Conservation (phyloP, 2,113 vertebrate genomes). For the Rattus rattus region DNA sequence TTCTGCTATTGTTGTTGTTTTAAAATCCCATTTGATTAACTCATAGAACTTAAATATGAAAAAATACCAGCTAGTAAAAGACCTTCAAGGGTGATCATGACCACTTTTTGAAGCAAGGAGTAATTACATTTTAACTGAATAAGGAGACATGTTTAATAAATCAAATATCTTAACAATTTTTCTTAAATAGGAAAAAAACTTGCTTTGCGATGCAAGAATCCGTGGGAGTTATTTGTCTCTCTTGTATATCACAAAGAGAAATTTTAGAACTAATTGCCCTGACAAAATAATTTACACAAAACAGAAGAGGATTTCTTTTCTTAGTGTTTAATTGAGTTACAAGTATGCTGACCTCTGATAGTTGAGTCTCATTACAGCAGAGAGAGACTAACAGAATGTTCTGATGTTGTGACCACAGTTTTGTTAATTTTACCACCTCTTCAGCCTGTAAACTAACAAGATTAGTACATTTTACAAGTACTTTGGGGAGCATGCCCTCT, state of each 20-base stretch:
- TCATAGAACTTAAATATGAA: conserved; percentile 64
- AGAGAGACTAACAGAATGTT: conserved; percentile 60
- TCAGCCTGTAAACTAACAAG: conserved; percentile 66
- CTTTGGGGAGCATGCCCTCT: conserved; percentile 55
- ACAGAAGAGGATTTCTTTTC: conserved; percentile 12
- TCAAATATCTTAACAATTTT: conserved; percentile 51
- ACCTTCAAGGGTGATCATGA: conserved; percentile 63
- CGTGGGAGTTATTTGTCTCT: not conserved
- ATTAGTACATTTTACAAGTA: conserved; percentile 73
- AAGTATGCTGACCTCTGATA: conserved; percentile 39
- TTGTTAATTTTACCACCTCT: conserved; percentile 72
- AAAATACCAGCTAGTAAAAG: conserved; percentile 70
- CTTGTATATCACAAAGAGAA: conserved; percentile 49
- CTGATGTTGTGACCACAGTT: conserved; percentile 60
- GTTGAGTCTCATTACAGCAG: conserved; percentile 53
- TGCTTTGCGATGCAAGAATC: conserved; percentile 39
- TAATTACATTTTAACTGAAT: conserved; percentile 63
- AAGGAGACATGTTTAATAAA: not conserved
- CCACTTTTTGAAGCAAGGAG: conserved; percentile 64
- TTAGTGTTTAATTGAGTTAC: conserved; percentile 54
- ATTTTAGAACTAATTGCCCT: conserved; percentile 30
- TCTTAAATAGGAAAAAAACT: conserved; percentile 43
- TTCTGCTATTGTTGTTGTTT: too few species aligned
- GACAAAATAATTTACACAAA: conserved; percentile 56
- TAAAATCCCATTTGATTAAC: not conserved